These are phyloP conservation scores for Pterocles gutturalis DNA, from an alignment of 2,113 vertebrate species.

Conservation along the genomic window DNA sequence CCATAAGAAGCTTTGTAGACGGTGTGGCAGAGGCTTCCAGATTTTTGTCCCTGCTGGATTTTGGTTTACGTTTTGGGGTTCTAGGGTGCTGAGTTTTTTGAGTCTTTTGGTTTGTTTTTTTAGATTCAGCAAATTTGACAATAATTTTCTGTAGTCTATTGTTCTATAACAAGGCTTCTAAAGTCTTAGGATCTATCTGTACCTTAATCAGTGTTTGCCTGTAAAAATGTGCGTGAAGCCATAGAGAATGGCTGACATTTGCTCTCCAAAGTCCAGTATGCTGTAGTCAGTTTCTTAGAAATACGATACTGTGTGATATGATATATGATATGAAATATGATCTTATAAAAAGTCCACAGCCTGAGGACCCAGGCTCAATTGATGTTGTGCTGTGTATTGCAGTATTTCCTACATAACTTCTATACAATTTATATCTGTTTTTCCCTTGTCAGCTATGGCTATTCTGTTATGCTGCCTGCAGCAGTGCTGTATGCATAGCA, in stretches of 20 bases:
- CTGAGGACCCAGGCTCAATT: background rate
- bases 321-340: too few relatives aligned
- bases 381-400: background rate
- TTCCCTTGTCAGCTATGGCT: background rate
- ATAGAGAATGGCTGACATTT: background rate
- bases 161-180: background rate
- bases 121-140: background rate
- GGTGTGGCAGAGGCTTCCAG: background rate
- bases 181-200: background rate
- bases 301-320: accelerated
- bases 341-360: background rate
- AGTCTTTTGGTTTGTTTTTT: background rate
- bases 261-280: background rate
- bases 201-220: background rate
- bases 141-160: background rate
- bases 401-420: background rate
- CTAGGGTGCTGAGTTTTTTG: background rate
- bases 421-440: background rate
- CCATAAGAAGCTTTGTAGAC: background rate
- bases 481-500: background rate
- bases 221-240: background rate
- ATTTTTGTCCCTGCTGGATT: background rate
- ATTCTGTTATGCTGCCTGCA: background rate
- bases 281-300: background rate
- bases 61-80: background rate